Evolutionary conservation across 2,797 vertebrate genomes (phyloP).

Genomic region (Hoplostethus atlanticus): DNA sequence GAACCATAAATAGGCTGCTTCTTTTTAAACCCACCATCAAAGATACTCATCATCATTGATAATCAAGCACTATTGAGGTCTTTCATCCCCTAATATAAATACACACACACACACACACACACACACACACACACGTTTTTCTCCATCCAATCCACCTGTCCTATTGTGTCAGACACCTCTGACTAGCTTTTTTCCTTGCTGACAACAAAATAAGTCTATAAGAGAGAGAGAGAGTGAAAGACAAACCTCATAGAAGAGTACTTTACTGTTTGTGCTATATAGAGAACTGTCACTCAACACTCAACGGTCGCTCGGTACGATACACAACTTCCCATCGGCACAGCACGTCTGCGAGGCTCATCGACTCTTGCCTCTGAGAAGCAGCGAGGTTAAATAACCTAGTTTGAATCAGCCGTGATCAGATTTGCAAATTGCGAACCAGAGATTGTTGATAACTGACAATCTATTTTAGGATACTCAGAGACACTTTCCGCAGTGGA

Average conservation of each 20-base stretch:
- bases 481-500: background rate
- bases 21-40: conserved; percentile 76
- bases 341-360: conserved; percentile 23
- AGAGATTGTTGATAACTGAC: conserved; percentile 4
- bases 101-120: conserved; percentile 27
- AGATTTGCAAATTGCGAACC: conserved; percentile 25
- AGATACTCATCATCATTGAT: conserved; percentile 78
- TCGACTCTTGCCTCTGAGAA: background rate
- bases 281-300: conserved; percentile 56
- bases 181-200: conserved; percentile 44
- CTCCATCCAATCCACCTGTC: conserved; percentile 73
- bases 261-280: conserved; percentile 41
- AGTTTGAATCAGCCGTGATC: background rate
- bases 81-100: conserved; percentile 72
- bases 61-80: conserved; percentile 81
- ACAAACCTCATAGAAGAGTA: conserved; percentile 44
- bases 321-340: conserved; percentile 23
- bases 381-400: conserved; percentile 40
- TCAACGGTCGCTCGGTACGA: conserved; percentile 15
- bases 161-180: conserved; percentile 69
- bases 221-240: conserved; percentile 38
- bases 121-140: conserved; percentile 53
- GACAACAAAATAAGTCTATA: conserved; percentile 57
- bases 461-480: conserved; percentile 22
- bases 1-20: conserved; percentile 75